Evolutionary conservation across 2,113 vertebrate species (phyloP).

Genomic region (Antigone vipio): DNA sequence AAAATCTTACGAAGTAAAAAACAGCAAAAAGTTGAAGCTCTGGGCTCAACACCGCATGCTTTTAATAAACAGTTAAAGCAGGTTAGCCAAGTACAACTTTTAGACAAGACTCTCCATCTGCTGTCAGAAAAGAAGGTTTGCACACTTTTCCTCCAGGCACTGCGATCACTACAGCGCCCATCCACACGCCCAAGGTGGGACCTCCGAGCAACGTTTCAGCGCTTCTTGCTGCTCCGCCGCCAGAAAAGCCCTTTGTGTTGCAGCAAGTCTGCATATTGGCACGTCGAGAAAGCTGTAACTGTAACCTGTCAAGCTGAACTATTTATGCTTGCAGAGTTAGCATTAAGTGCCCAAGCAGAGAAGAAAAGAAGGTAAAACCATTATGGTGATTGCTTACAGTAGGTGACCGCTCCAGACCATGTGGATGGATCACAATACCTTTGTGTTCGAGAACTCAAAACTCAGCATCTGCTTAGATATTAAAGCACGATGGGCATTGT

Average conservation of each 20-base stretch:
- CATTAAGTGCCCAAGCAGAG: not conserved
- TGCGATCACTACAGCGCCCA: not conserved
- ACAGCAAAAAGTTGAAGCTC: not conserved
- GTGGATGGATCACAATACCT: not conserved
- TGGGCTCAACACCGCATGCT: not conserved
- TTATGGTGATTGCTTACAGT: not conserved
- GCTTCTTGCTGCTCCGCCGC: accelerated
- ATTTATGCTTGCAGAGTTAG: not conserved
- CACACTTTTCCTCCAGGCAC: not conserved
- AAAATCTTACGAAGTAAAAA: not conserved
- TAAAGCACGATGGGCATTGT: not conserved
- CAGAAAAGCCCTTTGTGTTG: not conserved
- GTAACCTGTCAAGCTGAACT: not conserved
- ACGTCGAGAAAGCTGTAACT: not conserved
- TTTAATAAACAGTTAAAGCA: not conserved
- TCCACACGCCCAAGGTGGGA: accelerated
- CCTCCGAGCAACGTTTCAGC: not conserved
- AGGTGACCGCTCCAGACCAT: accelerated
- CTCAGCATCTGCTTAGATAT: not conserved
- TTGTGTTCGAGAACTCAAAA: accelerated
- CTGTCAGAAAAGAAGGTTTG: not conserved
- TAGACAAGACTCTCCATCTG: not conserved
- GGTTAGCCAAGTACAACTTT: not conserved
- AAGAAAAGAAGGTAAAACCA: not conserved
- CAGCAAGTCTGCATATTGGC: not conserved